phyloP scores from a whole-genome alignment of 30 jellyfish, hydroid and myxozoan genomes.

The Aurelia coerulea region DNA sequence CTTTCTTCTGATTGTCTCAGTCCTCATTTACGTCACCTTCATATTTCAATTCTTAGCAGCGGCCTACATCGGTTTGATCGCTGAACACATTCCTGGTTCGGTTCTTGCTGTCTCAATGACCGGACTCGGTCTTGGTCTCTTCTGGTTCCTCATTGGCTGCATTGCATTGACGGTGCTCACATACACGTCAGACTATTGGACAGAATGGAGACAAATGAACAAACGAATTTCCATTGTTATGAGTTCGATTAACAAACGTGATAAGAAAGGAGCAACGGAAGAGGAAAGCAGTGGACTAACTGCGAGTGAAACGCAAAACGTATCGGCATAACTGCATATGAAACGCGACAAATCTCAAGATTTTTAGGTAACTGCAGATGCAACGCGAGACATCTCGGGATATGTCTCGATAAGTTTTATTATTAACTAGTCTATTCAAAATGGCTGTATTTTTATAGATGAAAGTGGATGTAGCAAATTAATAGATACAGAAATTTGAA shows the following conservation, averaged over 20 bases:
- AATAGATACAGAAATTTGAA: no score
- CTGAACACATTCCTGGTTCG: slow-evolving; percentile 68
- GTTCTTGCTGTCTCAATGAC: slow-evolving; percentile 78
- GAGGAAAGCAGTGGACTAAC: slow-evolving; percentile 11
- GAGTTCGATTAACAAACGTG: slow-evolving; percentile 31
- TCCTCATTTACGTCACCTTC: slow-evolving; percentile 75
- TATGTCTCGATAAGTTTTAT: no score
- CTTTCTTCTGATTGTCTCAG: slow-evolving; percentile 59
- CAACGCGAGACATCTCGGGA: neutral
- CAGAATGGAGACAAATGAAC: slow-evolving; percentile 77
- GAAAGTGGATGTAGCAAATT: no score
- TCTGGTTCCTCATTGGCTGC: slow-evolving; percentile 92
- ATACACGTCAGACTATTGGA: slow-evolving; percentile 90
- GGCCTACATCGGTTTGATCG: slow-evolving; percentile 78
- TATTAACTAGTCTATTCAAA: no score
- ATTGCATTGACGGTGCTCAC: slow-evolving; percentile 73
- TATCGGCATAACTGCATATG: neutral
- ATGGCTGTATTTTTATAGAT: no score
- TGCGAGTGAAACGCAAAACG: neutral
- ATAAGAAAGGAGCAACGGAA: slow-evolving; percentile 6
- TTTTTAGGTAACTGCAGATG: no score
- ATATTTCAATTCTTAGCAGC: slow-evolving; percentile 89
- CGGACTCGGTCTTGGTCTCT: slow-evolving; percentile 87
- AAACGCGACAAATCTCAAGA: neutral
- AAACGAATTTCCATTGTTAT: slow-evolving; percentile 60